Percentiles rank a stretch among this genome's conserved stretches.
These are phyloP conservation scores for Drosophila nebulosa DNA, from an alignment of 1,140 invertebrate species.

Conservation along the genomic window DNA sequence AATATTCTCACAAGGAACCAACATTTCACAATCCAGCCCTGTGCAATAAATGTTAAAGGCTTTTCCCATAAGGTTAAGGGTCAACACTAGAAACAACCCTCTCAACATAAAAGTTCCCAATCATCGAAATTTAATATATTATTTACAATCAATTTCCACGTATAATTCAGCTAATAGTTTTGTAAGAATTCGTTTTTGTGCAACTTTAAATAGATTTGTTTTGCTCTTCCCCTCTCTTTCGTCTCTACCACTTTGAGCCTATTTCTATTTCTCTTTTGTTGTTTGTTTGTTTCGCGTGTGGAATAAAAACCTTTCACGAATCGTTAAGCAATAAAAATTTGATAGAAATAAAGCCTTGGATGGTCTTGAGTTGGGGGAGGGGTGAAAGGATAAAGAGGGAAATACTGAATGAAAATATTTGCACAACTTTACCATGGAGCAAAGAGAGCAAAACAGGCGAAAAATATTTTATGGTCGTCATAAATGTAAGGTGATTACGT, in stretches of 20 bases:
- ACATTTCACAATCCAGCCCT: too few relatives aligned
- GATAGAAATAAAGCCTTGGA: conserved; percentile 39
- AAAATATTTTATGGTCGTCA: conserved; percentile 6
- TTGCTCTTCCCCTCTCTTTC: neutral
- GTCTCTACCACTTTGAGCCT: neutral
- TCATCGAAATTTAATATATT: neutral
- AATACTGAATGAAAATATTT: conserved; percentile 48
- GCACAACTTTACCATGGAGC: conserved; percentile 18
- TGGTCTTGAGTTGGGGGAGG: neutral
- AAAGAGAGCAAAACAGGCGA: neutral
- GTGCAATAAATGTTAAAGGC: too few relatives aligned
- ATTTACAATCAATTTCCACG: neutral
- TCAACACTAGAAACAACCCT: too few relatives aligned
- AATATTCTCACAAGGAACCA: too few relatives aligned
- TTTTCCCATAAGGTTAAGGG: neutral
- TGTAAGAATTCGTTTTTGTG: neutral
- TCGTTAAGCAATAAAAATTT: conserved; percentile 45
- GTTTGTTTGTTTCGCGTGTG: conserved; percentile 26
- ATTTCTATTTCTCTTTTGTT: neutral
- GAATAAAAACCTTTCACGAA: conserved; percentile 43
- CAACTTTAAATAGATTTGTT: conserved; percentile 1
- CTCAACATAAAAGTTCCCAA: too few relatives aligned
- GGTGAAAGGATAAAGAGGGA: too few relatives aligned
- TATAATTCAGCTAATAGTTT: neutral
- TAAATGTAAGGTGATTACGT: conserved; percentile 6